Evolutionary conservation across 2,888 invertebrate genomes (phyloP).

Genomic region (Cataglyphis rosenhaueri): DNA sequence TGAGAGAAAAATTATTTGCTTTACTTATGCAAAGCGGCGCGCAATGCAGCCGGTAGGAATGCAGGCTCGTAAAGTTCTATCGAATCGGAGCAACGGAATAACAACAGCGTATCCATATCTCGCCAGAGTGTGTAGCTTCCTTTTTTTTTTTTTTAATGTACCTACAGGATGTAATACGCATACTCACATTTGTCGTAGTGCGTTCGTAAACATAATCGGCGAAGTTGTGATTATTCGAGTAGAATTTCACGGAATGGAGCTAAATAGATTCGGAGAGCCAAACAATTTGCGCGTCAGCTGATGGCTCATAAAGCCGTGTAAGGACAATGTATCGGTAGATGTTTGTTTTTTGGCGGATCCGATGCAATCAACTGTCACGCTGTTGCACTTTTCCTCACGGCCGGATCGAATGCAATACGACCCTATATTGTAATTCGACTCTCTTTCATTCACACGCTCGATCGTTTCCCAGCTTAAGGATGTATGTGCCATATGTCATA

Average conservation of each 20-base stretch:
- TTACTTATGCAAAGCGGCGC: not conserved
- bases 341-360: conserved; percentile 76
- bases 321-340: conserved; percentile 78
- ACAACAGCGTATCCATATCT: conserved; percentile 67
- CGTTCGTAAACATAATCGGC: conserved; percentile 80
- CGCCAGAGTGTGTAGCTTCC: conserved; percentile 56
- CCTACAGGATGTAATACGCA: conserved; percentile 32
- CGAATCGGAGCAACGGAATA: conserved; percentile 67
- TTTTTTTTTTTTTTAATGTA: conserved; percentile 64
- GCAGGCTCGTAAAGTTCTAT: conserved; percentile 58
- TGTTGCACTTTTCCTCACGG: conserved; percentile 58
- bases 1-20: conserved; percentile 3
- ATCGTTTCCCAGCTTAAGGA: conserved; percentile 19
- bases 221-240: conserved; percentile 84
- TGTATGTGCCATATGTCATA: too few relatives aligned
- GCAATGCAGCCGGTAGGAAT: conserved; percentile 49
- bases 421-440: conserved; percentile 33
- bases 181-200: conserved; percentile 43
- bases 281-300: conserved; percentile 80
- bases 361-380: conserved; percentile 58
- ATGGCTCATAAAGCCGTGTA: conserved; percentile 76
- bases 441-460: not conserved
- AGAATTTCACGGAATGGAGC: conserved; percentile 84
- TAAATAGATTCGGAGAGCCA: conserved; percentile 84
- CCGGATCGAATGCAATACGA: conserved; percentile 17